Conservation (phyloP, 2,888 invertebrate genomes). For the Flabesymbios commensalis region DNA sequence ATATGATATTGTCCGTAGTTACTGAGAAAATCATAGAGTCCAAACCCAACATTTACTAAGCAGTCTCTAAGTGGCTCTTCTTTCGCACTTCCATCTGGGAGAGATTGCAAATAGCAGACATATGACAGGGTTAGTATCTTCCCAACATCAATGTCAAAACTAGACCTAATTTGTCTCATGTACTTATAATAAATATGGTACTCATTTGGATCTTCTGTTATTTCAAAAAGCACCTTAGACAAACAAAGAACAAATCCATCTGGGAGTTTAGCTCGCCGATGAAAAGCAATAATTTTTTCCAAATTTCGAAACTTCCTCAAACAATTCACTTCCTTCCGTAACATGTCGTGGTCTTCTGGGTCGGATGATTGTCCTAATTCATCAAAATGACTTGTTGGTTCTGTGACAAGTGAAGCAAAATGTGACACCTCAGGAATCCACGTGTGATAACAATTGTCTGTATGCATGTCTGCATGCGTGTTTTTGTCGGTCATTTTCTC, state of each 20-base stretch:
- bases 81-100: constrained; percentile 6
- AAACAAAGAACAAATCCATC: constrained; percentile 50
- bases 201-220: constrained; percentile 42
- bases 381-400: constrained; percentile 40
- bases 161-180: constrained; percentile 38
- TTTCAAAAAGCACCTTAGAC: constrained; percentile 47
- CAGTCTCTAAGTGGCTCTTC: constrained; percentile 7
- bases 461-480: no score
- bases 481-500: no score
- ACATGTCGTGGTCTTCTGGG: constrained; percentile 40
- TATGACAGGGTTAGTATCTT: constrained; percentile 34
- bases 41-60: constrained; percentile 44
- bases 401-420: constrained; percentile 38
- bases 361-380: constrained; percentile 32
- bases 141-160: constrained; percentile 33
- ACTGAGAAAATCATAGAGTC: constrained; percentile 43
- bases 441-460: no score
- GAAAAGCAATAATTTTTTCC: constrained; percentile 45
- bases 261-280: constrained; percentile 43
- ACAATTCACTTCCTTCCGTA: constrained; percentile 41
- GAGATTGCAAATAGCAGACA: not conserved
- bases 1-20: constrained; percentile 43
- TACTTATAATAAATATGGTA: constrained; percentile 51
- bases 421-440: no score
- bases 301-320: constrained; percentile 43